Conservation (phyloP, 2,888 invertebrate species). For the Fragum whitleyi region DNA sequence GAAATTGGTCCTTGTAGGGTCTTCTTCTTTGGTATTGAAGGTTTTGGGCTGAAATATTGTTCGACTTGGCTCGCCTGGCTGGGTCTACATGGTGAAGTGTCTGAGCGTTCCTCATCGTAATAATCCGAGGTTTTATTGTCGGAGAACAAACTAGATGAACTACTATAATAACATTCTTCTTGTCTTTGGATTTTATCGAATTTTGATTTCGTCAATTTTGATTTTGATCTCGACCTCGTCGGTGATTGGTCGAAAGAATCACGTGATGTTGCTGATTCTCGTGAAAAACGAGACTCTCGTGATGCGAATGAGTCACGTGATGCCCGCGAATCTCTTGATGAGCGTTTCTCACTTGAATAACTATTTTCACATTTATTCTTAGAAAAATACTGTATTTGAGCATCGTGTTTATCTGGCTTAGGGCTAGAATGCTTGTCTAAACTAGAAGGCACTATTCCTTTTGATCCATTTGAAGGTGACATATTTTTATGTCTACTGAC, state of each 20-base stretch:
- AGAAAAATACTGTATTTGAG: constrained; percentile 10
- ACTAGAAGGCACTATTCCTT: constrained; percentile 38
- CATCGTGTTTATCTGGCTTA: background rate
- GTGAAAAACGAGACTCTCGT: constrained; percentile 40
- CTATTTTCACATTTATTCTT: background rate
- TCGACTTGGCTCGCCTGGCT: background rate
- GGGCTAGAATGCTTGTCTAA: background rate
- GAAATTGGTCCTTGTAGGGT: background rate
- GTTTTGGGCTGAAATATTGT: background rate
- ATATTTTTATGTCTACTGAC: background rate
- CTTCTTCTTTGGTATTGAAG: constrained; percentile 3
- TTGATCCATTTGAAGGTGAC: background rate
- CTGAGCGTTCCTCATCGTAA: background rate
- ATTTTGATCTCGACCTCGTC: background rate
- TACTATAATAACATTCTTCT: constrained; percentile 65
- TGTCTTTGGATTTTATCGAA: constrained; percentile 40
- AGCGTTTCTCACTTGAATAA: constrained; percentile 1
- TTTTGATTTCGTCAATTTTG: background rate
- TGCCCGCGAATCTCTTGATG: constrained; percentile 30
- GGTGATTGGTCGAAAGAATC: constrained; percentile 43
- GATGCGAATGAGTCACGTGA: constrained; percentile 28
- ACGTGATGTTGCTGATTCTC: constrained; percentile 29
- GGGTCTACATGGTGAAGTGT: background rate
- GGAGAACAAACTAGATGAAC: constrained; percentile 72
- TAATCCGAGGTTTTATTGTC: constrained; percentile 44